Conservation (phyloP, 1,140 invertebrate genomes). For the Oryzaephilus surinamensis region DNA sequence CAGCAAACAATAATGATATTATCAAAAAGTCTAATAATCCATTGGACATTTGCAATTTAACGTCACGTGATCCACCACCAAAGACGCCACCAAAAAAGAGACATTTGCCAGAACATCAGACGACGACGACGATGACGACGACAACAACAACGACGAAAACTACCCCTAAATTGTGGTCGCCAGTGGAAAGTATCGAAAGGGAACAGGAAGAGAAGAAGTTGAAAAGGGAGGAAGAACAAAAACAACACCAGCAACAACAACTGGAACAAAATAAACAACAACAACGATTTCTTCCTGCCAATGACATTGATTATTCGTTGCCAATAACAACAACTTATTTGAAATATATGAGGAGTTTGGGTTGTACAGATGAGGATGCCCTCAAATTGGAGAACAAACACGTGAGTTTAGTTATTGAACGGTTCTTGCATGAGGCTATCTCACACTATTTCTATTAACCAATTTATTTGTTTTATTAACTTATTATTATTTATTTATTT, state of each 20-base stretch:
- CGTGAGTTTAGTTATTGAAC: conserved; percentile 32
- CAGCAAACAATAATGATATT: neutral
- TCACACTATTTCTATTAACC: conserved; percentile 21
- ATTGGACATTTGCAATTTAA: conserved; percentile 53
- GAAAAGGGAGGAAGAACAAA: too few relatives aligned
- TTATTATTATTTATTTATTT: too few relatives aligned
- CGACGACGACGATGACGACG: conserved; percentile 11
- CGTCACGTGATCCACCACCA: conserved; percentile 50
- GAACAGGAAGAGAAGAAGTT: conserved; percentile 30
- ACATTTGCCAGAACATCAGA: conserved; percentile 23
- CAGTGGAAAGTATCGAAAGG: conserved; percentile 33
- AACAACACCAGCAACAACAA: conserved; percentile 1
- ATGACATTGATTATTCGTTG: conserved; percentile 64
- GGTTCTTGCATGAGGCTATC: conserved; percentile 28
- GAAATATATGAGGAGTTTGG: conserved; percentile 63
- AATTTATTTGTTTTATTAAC: too few relatives aligned
- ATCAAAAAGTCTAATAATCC: conserved; percentile 42
- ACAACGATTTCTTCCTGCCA: conserved; percentile 24
- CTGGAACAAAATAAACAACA: too few relatives aligned
- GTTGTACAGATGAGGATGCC: conserved; percentile 47
- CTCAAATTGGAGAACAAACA: conserved; percentile 44
- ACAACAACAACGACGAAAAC: conserved; percentile 1
- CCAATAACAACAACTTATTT: conserved; percentile 79
- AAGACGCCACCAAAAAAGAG: conserved; percentile 40
- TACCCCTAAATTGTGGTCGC: conserved; percentile 40